Conservation (phyloP, 1,140 invertebrate genomes). For the Eumaeus atala region DNA sequence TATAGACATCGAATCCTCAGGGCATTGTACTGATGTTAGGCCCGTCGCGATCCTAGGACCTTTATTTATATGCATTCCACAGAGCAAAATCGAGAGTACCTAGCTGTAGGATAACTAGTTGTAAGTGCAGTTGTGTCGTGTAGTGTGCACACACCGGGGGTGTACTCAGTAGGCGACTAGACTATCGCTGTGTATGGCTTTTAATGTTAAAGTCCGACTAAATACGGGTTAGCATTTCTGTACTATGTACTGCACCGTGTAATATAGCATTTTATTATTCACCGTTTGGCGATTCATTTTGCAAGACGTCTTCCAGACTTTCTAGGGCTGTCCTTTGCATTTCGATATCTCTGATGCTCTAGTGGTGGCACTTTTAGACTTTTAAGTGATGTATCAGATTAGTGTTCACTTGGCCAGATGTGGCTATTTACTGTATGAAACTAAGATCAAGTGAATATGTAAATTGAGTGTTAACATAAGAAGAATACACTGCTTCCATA, state of each 20-base stretch:
- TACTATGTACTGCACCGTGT: constrained; percentile 44
- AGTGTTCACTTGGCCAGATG: too few species aligned
- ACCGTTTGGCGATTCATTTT: constrained; percentile 14
- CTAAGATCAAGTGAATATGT: too few species aligned
- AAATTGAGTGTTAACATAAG: too few species aligned
- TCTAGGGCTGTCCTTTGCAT: constrained; percentile 33
- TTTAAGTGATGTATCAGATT: too few species aligned
- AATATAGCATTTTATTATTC: constrained; percentile 30
- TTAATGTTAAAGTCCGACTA: constrained; percentile 49
- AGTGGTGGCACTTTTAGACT: constrained; percentile 16
- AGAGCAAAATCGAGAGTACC: constrained; percentile 54
- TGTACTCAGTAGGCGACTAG: constrained; percentile 56
- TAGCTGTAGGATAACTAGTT: constrained; percentile 39
- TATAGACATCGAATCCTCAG: constrained; percentile 59
- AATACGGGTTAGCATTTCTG: constrained; percentile 57
- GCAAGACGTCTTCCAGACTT: constrained; percentile 46
- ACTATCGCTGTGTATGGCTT: constrained; percentile 68
- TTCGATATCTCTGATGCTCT: constrained; percentile 22
- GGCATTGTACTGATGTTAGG: constrained; percentile 66
- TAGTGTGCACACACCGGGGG: constrained; percentile 49
- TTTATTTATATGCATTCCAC: constrained; percentile 69
- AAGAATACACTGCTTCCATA: too few species aligned
- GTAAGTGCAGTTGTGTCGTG: constrained; percentile 50
- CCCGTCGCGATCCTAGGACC: constrained; percentile 47
- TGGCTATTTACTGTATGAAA: too few species aligned